phyloP scores from a whole-genome alignment of 2,888 invertebrate genomes.

The Galerucella nymphaeae region DNA sequence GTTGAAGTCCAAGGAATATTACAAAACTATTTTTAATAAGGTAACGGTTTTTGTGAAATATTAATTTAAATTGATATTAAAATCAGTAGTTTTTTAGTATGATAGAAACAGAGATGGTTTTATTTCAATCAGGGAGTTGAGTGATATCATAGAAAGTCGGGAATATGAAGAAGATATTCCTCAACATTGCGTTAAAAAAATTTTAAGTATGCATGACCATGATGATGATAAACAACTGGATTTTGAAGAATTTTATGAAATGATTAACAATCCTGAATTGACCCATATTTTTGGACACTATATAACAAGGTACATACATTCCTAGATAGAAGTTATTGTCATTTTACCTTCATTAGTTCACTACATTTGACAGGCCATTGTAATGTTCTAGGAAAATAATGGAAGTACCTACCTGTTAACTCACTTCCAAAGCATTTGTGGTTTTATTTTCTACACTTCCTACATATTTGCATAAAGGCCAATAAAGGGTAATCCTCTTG shows the following conservation, averaged over 20 bases:
- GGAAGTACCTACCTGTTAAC: no score
- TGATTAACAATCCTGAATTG: slow-evolving; percentile 73
- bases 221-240: slow-evolving; percentile 76
- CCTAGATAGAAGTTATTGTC: not conserved
- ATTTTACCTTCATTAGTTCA: no score
- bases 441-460: no score
- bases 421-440: no score
- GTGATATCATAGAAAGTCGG: slow-evolving; percentile 70
- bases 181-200: slow-evolving; percentile 69
- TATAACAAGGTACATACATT: slow-evolving; percentile 70
- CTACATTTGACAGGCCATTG: no score
- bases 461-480: no score
- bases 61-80: not conserved
- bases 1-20: slow-evolving; percentile 51
- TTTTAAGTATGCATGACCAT: slow-evolving; percentile 74
- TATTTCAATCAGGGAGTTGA: slow-evolving; percentile 75
- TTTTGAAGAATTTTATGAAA: slow-evolving; percentile 78
- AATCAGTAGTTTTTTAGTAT: slow-evolving; percentile 67
- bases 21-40: slow-evolving; percentile 54
- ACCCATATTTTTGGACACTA: slow-evolving; percentile 75
- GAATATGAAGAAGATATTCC: slow-evolving; percentile 78
- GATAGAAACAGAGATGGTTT: slow-evolving; percentile 78
- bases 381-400: no score
- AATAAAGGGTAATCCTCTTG: no score
- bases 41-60: slow-evolving; percentile 42